Base-by-base conservation (phyloP, 2,888 invertebrate genomes). In the Troides oblongomaculatus region DNA sequence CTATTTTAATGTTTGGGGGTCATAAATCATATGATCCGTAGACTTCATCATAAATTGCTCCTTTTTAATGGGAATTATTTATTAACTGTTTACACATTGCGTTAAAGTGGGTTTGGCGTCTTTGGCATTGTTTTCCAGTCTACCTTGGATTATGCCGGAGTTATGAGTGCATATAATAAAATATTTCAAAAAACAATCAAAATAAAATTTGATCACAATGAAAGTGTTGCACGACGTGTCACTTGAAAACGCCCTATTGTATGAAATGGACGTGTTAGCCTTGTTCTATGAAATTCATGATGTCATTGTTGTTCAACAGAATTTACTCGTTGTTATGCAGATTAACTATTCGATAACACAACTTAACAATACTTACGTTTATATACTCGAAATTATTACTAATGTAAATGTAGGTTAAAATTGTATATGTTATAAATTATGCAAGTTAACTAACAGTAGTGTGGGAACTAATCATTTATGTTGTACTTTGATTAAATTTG, bases 251-350 rank as follows among this genome's bases (percentile, higher is more conserved):
- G 23, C 63, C 68, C 53, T 66, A 64, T 66, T 50, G 59, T 62
- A 71, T 73, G 69, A 61, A 72, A 77, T 74, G 67, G 74, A 75
- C 73, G 72, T 72, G 73, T 69, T 76, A 74, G 72, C 85, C 87
- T 85, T 84, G 86, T 76, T 72, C 77, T 72, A 73, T 73, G 76
- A 75, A 75, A 76, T 75, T 75, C 71, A 78, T 84, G 83, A 84
- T 80, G 81, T 84, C 83, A 46, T 62, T 64, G 56, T 64, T 17
- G 53, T 53, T 7, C 53, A 53, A 53, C 8, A 53, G 53, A 53
- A 53, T 53, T 53, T n/a, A 53, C n/a, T 53, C 62, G 68, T 50
- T 62, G 63, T 71, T 68, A 61, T 68, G 66, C 63, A 70, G 68
- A 62, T 59, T 53, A 66, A 70, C 43, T 56, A 59, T 57, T 5